Base-by-base conservation (phyloP, 2,888 invertebrate species). In the Drosophila nr. medialis region DNA sequence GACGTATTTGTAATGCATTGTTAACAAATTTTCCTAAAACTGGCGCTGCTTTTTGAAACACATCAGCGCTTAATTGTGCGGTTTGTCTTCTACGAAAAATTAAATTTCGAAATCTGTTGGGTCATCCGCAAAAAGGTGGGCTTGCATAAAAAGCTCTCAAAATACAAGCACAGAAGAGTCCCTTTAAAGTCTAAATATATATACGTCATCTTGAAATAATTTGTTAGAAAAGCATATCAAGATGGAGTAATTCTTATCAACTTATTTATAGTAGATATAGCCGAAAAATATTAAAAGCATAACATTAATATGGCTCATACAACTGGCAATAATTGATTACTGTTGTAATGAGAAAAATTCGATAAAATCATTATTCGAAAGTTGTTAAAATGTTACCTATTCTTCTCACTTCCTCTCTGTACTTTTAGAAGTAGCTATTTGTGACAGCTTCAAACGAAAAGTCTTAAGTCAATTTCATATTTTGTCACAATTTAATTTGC, bases 1-100 rank as follows among this genome's bases (percentile, higher is more conserved):
- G 70, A 61, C 72, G 82, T 77, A 80, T 82, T 55, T 72, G 80
- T 74, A 74, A 81, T 74, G 42, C 60, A 55, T 71, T 68, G 67
- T 77, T 74, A 64, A 71, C 68, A 65, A 68, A 53, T 58, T 74
- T 40, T 55, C 51, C 21, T 53, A 59, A 49, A 51, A 62, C 59
- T 81, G 48, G 63, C 55, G 72, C 18, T 60, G 24, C 30, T 60
- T 59, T 48, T 27, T 29, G 24, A 36, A 49, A 30, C 55, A 58
- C 51, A 58, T 69, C 53, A 69, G 54, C 42, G 68, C 61, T 83
- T 75, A 83, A 81, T 81, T 72, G 72, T 66, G 81, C 60, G 69
- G 77, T 67, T 82, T 54, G 53, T 30, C 15, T 71, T 70, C 50
- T 38, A 18, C 36, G 18, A 24, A 38, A 48, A 48, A 36, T 53